Conservation (phyloP, 2,888 invertebrate genomes). For the Cheilosia vernalis region DNA sequence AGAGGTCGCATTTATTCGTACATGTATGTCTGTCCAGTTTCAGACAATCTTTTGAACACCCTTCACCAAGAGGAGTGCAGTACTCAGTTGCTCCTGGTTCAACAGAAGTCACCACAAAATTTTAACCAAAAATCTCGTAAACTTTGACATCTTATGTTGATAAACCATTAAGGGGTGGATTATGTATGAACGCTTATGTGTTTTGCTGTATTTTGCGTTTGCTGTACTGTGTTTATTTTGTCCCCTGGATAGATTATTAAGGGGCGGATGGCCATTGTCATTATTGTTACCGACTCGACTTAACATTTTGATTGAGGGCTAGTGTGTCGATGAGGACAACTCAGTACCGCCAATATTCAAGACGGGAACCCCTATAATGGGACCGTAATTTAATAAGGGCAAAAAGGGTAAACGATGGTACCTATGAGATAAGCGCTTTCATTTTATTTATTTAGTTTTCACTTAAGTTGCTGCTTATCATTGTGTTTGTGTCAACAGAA, state of each 20-base stretch:
- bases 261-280: slow-evolving; percentile 54
- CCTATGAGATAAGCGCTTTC: slow-evolving; percentile 61
- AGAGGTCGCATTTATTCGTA: slow-evolving; percentile 20
- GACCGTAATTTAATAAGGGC: slow-evolving; percentile 54
- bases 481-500: slow-evolving; percentile 53
- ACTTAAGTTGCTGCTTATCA: slow-evolving; percentile 30
- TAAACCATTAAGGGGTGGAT: slow-evolving; percentile 58
- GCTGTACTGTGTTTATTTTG: slow-evolving; percentile 39
- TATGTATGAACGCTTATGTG: slow-evolving; percentile 28
- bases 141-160: slow-evolving; percentile 70
- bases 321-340: slow-evolving; percentile 61
- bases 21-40: neutral
- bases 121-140: slow-evolving; percentile 72
- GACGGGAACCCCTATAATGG: slow-evolving; percentile 32
- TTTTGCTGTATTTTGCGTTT: slow-evolving; percentile 40
- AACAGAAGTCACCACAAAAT: slow-evolving; percentile 67
- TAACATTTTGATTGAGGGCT: slow-evolving; percentile 72
- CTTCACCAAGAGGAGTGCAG: slow-evolving; percentile 27
- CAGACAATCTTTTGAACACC: neutral
- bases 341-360: slow-evolving; percentile 37
- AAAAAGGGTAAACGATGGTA: slow-evolving; percentile 52
- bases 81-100: slow-evolving; percentile 25
- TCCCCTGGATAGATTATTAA: slow-evolving; percentile 61
- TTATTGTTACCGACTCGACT: slow-evolving; percentile 70
- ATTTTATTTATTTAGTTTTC: slow-evolving; percentile 34